A percentile compares a stretch with the other conserved stretches of the same genome.
Evolutionary conservation across 1,140 invertebrate genomes (phyloP).

Genomic region (Magallana gigas): DNA sequence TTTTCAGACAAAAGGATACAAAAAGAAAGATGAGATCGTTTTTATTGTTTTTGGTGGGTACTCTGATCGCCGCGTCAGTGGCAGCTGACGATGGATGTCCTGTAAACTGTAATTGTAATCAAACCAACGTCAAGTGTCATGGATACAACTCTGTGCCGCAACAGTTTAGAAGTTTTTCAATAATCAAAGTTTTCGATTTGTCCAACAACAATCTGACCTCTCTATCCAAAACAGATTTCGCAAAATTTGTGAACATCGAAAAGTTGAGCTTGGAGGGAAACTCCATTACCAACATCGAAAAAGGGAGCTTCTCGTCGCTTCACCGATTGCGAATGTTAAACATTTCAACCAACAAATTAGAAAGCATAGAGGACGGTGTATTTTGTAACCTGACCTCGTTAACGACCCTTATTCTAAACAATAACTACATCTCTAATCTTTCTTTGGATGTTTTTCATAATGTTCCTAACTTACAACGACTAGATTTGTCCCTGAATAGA

Average conservation of each 20-base stretch:
- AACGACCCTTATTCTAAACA: background rate
- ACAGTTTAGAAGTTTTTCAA: background rate
- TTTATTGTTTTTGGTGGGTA: background rate
- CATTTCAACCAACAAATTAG: background rate
- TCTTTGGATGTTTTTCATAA: constrained; percentile 8
- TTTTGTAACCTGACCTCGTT: background rate
- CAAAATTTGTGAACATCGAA: background rate
- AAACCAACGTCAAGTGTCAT: background rate
- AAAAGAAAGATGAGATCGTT: background rate
- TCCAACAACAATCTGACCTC: constrained; percentile 4
- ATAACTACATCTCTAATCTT: background rate
- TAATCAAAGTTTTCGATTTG: background rate
- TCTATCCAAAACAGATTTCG: background rate
- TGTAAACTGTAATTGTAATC: background rate
- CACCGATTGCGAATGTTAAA: background rate
- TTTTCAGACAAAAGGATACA: background rate
- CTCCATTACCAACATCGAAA: background rate
- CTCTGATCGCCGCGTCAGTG: background rate
- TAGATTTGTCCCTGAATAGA: background rate
- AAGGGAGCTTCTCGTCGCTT: background rate
- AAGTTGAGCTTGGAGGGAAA: background rate
- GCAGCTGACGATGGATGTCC: background rate
- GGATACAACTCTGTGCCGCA: background rate
- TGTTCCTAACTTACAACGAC: background rate
- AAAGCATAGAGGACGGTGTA: background rate